Conservation (phyloP, 1,140 invertebrate genomes). For the Drosophila jambulina region DNA sequence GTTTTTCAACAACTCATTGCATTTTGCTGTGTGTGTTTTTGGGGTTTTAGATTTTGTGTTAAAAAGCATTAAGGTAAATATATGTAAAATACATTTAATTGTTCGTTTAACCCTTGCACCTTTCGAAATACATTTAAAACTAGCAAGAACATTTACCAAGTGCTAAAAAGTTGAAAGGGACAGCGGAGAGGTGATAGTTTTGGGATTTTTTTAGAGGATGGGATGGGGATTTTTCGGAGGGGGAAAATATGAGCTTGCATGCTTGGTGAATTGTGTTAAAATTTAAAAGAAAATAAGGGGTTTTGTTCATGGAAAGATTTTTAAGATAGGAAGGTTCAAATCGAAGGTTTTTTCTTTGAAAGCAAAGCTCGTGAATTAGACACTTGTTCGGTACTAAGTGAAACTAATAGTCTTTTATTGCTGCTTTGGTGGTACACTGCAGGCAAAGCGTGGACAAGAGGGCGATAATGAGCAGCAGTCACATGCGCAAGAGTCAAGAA, state of each 20-base stretch:
- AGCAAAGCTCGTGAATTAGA: not conserved
- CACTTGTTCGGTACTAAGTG: not conserved
- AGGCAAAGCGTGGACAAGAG: not conserved
- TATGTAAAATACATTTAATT: constrained; percentile 37
- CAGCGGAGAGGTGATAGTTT: constrained; percentile 8
- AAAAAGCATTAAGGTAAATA: constrained; percentile 52
- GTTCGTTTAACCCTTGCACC: constrained; percentile 58
- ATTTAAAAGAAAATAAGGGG: not conserved
- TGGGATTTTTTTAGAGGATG: not conserved
- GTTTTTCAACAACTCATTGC: constrained; percentile 68
- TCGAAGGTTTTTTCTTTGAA: not conserved
- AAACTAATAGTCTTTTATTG: not conserved
- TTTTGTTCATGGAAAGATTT: not conserved
- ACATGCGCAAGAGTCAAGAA: not conserved
- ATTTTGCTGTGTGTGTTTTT: constrained; percentile 38
- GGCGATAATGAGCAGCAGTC: not conserved
- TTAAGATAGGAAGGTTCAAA: no score
- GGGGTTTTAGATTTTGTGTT: constrained; percentile 33
- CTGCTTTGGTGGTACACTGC: not conserved
- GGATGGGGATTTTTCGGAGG: not conserved
- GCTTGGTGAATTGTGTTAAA: not conserved
- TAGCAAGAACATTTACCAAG: constrained; percentile 68
- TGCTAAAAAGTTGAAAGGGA: constrained; percentile 7
- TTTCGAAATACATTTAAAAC: constrained; percentile 63
- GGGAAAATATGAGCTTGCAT: not conserved